Evolutionary conservation across 2,888 invertebrate genomes (phyloP), one percentile per base, ranked within the genome.

Genomic region (Plebejus argus): DNA sequence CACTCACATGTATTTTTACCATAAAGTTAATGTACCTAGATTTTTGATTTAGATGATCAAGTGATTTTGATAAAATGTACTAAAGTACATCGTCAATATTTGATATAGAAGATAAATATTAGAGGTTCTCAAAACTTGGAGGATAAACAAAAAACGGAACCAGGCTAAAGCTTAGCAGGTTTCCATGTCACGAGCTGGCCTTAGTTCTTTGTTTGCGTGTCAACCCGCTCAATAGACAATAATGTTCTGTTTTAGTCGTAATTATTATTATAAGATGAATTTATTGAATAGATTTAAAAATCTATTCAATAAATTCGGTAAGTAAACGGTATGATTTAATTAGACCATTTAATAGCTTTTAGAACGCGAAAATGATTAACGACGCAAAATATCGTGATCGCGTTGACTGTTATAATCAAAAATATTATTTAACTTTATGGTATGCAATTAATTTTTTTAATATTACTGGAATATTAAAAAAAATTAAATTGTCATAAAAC

Each of bases 111-210:
- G 23, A 39, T 45, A 72, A 72, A 53, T 53, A 74, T 53, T 49
- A 28, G 53, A 49, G 15, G 33, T 74, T 74, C 74, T 49, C 45
- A 74, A 53, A 74, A 74, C 53, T 15, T 35, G 35, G 58, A 76
- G 56, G 79, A 80, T 75, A 78, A 79, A 78, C 74, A 76, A 81
- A 82, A 83, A 83, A 82, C 78, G 61, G 79, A 82, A 82, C 81
- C 80, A 79, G 81, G 82, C 78, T 81, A 80, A 79, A 81, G 79
- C 81, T 81, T 79, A 80, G 74, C 81, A 79, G 81, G 83, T 83
- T 81, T 82, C 74, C 81, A 81, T 82, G 82, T 82, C 83, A 83
- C 28, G 28, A 76, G 76, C 72, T 82, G 82, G 80, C 82, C 81
- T 82, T 81, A 77, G 79, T 80, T 82, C 80, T 82, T 80, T 79